These are phyloP conservation scores for Arbacia lixula DNA, from an alignment of 53 echinoderm and acorn worm species.

Conservation along the genomic window DNA sequence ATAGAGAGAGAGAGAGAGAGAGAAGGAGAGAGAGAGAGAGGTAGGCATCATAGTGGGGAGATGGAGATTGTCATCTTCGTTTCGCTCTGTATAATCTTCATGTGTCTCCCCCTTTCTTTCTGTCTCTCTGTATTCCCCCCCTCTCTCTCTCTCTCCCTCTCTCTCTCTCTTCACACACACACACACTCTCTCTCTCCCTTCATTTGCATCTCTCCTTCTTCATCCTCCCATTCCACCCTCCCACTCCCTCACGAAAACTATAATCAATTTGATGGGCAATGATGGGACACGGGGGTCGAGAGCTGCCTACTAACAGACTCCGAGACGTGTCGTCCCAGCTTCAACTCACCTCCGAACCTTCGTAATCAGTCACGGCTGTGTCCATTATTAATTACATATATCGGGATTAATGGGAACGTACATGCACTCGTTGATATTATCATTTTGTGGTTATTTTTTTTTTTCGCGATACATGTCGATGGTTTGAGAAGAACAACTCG, in stretches of 20 bases:
- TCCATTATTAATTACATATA: conserved; percentile 29
- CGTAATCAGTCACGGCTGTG: conserved; percentile 28
- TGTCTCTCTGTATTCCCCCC: neutral
- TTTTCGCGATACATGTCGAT: too few relatives aligned
- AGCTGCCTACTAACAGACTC: neutral
- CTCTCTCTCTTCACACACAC: too few relatives aligned
- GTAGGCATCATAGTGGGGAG: too few relatives aligned
- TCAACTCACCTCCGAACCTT: neutral
- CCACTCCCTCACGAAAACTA: neutral
- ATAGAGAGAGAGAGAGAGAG: neutral
- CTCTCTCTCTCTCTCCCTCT: neutral
- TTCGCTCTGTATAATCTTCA: neutral
- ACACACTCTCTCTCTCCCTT: neutral
- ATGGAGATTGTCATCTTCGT: too few relatives aligned
- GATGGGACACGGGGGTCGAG: conserved; percentile 5
- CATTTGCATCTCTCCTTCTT: too few relatives aligned
- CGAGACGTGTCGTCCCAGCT: neutral
- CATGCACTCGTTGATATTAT: too few relatives aligned
- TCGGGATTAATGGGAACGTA: neutral
- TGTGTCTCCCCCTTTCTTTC: neutral
- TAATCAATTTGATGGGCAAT: conserved; percentile 21
- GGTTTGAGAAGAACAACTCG: too few relatives aligned
- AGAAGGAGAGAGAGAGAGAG: neutral
- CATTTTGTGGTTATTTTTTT: too few relatives aligned
- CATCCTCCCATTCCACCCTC: neutral